phyloP scores from a whole-genome alignment of 2,888 invertebrate species.

The Sialis lutaria region DNA sequence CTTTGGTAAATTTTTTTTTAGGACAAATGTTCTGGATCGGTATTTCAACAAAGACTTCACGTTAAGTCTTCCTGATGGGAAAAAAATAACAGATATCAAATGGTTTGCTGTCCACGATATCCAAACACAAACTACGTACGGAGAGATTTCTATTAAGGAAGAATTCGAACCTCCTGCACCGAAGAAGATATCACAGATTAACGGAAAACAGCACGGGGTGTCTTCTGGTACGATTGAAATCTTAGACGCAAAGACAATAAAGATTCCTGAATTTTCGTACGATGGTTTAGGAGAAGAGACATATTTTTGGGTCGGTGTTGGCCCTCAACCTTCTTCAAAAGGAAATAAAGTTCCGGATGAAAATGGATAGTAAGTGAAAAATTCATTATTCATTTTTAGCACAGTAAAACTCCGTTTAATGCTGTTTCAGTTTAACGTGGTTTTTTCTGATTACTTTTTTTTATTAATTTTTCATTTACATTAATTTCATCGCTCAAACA shows the following conservation, averaged over 20 bases:
- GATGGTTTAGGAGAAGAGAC: conserved; percentile 60
- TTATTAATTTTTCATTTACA: no score
- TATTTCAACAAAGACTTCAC: conserved; percentile 76
- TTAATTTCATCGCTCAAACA: no score
- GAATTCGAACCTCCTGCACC: conserved; percentile 74
- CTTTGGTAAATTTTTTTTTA: conserved; percentile 21
- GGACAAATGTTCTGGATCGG: conserved; percentile 70
- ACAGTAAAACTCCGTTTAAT: no score
- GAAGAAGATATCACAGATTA: conserved; percentile 39
- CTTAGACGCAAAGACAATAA: conserved; percentile 64
- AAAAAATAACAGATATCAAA: conserved; percentile 70
- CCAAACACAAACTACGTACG: conserved; percentile 71
- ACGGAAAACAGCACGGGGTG: conserved; percentile 44
- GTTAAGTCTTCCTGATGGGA: conserved; percentile 63
- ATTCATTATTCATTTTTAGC: conserved; percentile 2
- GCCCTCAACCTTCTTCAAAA: conserved; percentile 68
- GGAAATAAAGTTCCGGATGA: conserved; percentile 77
- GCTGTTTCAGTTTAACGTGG: no score
- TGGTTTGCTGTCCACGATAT: conserved; percentile 86
- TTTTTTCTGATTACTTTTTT: no score
- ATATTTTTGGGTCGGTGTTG: conserved; percentile 79
- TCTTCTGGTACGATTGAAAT: conserved; percentile 56
- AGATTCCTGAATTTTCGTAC: conserved; percentile 57
- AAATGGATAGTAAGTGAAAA: conserved; percentile 67
- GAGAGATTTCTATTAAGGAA: conserved; percentile 78